Evolutionary conservation across 2,888 invertebrate genomes (phyloP), one percentile per base, ranked within the genome.

Genomic region (Xylota segnis): DNA sequence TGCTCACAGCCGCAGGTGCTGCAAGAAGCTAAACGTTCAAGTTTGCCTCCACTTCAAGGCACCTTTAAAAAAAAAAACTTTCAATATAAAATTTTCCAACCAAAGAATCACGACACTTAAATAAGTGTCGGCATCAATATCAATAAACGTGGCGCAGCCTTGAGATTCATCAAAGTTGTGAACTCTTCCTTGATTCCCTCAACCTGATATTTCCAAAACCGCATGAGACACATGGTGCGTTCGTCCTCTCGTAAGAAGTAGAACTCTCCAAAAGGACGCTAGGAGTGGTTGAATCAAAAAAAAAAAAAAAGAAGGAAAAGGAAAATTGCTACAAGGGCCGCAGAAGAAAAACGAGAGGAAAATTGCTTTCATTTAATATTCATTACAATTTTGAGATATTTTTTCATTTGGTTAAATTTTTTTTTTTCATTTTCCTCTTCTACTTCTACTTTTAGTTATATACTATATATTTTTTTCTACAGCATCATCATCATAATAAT

Each of bases 311-410:
- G 12, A n/a, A n/a, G 5, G 9, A 54, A 29, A 7, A 6, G 29
- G 6, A 29, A 54, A 32, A 54, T 29, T 54, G 29, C 27, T 9
- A 2, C 14, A 43, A 43, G 43, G 56, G 32, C 29, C 14, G 29
- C 9, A 45, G 29, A 14, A 43, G 7, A 34, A 29, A 10, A 14
- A 12, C 43, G 23, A 2, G 27, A 16, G 9, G 54, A 43, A 54
- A 68, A 68, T 68, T 52, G 54, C 68, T 68, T 37, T 68, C 54
- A 43, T 68, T 56, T 54, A 54, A 68, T 68, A 68, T 68, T 68
- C 54, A 68, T 68, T 68, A 68, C 43, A 68, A 54, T 43, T 68
- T 68, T 66, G 66, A 65, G 27, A 14, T 29, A 14, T 27, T 50
- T 66, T 23, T 52, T 37, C 16, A 23, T 23, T 23, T 23, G 2